Evolutionary conservation across 1,140 invertebrate genomes (phyloP).

Genomic region (Coenobita brevimanus): DNA sequence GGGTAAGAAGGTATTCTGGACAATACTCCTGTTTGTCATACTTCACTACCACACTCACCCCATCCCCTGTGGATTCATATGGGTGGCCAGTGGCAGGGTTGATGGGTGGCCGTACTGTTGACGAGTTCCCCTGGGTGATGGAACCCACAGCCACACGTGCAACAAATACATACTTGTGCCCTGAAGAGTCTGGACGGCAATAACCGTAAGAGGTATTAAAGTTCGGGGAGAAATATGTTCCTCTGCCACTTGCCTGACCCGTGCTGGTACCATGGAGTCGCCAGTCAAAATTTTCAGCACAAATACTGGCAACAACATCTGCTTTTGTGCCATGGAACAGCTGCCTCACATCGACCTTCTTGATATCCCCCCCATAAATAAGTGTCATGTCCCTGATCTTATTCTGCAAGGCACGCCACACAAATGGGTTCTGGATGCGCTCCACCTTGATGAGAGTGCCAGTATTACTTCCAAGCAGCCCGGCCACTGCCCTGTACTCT

Average conservation of each 20-base stretch:
- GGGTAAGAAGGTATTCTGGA: slow-evolving; percentile 43
- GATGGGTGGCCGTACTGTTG: slow-evolving; percentile 25
- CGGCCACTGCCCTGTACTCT: not conserved
- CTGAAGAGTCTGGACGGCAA: not conserved
- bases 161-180: slow-evolving; percentile 35
- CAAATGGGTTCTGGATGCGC: slow-evolving; percentile 48
- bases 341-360: slow-evolving; percentile 11
- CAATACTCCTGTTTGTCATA: slow-evolving; percentile 62
- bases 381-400: slow-evolving; percentile 31
- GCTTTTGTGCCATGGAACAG: slow-evolving; percentile 51
- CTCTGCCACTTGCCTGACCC: slow-evolving; percentile 33
- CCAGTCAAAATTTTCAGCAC: slow-evolving; percentile 60
- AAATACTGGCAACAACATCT: slow-evolving; percentile 35
- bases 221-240: slow-evolving; percentile 52
- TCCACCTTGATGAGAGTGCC: not conserved
- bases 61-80: slow-evolving; percentile 44
- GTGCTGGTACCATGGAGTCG: slow-evolving; percentile 39
- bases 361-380: not conserved
- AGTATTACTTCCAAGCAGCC: not conserved
- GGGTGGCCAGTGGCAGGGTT: slow-evolving; percentile 15
- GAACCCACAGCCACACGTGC: slow-evolving; percentile 31
- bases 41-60: slow-evolving; percentile 41
- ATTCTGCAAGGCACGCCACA: slow-evolving; percentile 51
- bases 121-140: not conserved
- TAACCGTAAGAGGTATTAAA: not conserved